A percentile compares a stretch with the other conserved stretches of the same genome.
Evolutionary conservation across 23 tunicate species (phyloP).

Genomic region (Aplidium turbinatum): DNA sequence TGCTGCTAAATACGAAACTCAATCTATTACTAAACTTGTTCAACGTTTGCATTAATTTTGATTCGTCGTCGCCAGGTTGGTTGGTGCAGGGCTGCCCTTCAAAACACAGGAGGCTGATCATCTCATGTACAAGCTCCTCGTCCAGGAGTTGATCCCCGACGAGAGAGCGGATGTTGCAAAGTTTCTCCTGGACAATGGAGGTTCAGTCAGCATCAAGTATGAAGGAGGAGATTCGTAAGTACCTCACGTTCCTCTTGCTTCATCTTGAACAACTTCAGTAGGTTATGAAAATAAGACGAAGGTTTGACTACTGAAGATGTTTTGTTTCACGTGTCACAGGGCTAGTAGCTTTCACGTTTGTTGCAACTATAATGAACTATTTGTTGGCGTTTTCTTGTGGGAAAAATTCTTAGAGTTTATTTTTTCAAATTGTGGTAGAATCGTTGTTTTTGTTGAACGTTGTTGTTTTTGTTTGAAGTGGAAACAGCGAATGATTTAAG

Average conservation of each 20-base stretch:
- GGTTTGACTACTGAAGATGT: not conserved
- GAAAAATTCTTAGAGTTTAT: not conserved
- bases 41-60: too few relatives aligned
- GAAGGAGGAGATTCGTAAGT: slow-evolving; percentile 82
- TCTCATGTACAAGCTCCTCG: slow-evolving; percentile 68
- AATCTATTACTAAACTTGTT: too few relatives aligned
- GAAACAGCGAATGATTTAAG: not conserved
- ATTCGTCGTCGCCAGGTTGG: slow-evolving; percentile 42
- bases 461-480: not conserved
- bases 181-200: slow-evolving; percentile 76
- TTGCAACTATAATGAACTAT: too few relatives aligned
- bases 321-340: not conserved
- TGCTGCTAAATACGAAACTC: too few relatives aligned
- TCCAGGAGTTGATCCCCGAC: slow-evolving; percentile 45
- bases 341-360: not conserved
- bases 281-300: not conserved
- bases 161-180: slow-evolving; percentile 48
- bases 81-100: slow-evolving; percentile 61
- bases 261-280: not conserved
- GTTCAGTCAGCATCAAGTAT: slow-evolving; percentile 48
- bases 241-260: too few relatives aligned
- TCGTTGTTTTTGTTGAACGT: not conserved
- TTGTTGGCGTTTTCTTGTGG: too few relatives aligned
- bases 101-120: slow-evolving; percentile 62
- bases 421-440: not conserved